Evolutionary conservation across 2,113 vertebrate species (phyloP).

Genomic region (Thunnus maccoyii): DNA sequence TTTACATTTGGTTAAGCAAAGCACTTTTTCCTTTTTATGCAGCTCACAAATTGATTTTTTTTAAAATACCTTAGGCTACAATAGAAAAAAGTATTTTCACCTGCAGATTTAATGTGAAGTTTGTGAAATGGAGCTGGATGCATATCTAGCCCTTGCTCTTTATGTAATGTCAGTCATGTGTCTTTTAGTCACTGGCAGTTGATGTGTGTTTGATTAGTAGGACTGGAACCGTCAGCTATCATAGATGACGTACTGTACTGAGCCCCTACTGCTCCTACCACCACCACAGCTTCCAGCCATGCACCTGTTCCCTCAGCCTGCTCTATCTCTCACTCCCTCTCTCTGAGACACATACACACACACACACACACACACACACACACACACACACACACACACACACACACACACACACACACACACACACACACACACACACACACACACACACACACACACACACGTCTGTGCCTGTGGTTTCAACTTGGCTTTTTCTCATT

Average conservation of each 20-base stretch:
- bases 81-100: neutral
- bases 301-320: conserved; percentile 82
- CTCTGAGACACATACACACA: conserved; percentile 29
- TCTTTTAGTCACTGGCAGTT: conserved; percentile 62
- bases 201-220: conserved; percentile 75
- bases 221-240: conserved; percentile 74
- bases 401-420: conserved; percentile 35
- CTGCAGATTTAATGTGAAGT: conserved; percentile 19
- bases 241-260: conserved; percentile 67
- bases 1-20: conserved; percentile 33
- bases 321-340: conserved; percentile 37
- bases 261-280: conserved; percentile 66
- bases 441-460: conserved; percentile 36
- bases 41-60: conserved; percentile 17
- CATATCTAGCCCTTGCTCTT: conserved; percentile 60
- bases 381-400: conserved; percentile 33
- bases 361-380: conserved; percentile 36
- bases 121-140: conserved; percentile 40
- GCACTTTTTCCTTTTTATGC: conserved; percentile 21
- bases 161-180: conserved; percentile 64
- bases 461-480: conserved; percentile 67
- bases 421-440: conserved; percentile 45
- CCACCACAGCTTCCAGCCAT: conserved; percentile 81
- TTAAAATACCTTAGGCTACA: conserved; percentile 31
- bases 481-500: conserved; percentile 82